These are phyloP conservation scores for Apteryx owenii DNA, from an alignment of 2,113 vertebrate species.

Conservation along the genomic window DNA sequence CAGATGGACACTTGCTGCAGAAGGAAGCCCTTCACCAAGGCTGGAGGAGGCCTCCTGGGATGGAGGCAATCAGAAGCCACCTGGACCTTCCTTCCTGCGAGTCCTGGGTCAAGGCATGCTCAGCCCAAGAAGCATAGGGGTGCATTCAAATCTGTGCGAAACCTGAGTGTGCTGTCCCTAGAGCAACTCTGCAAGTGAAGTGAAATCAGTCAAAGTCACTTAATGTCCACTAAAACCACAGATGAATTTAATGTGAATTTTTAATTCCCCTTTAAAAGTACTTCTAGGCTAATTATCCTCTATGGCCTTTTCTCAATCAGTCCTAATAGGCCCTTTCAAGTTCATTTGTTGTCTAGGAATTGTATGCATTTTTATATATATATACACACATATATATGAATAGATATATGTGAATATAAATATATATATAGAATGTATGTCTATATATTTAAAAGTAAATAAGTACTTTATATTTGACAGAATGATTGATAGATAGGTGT, in stretches of 20 bases:
- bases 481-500: neutral
- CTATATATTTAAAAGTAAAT: neutral
- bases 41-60: neutral
- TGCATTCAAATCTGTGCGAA: rapidly evolving
- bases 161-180: neutral
- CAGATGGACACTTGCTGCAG: neutral
- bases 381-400: neutral
- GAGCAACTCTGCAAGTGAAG: rapidly evolving
- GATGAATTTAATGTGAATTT: neutral
- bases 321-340: neutral
- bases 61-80: neutral
- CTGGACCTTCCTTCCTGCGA: neutral
- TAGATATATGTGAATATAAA: neutral
- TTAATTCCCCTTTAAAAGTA: neutral
- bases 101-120: neutral
- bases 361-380: neutral
- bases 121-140: neutral
- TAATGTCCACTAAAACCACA: neutral
- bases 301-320: neutral
- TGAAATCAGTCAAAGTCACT: neutral
- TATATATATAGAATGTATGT: neutral
- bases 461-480: neutral
- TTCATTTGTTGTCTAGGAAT: neutral
- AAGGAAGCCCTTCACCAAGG: neutral
- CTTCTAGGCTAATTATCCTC: neutral